Percentiles rank a stretch among this genome's conserved stretches.
These are phyloP conservation scores for Nezara viridula DNA, from an alignment of 2,888 invertebrate species.

Conservation along the genomic window DNA sequence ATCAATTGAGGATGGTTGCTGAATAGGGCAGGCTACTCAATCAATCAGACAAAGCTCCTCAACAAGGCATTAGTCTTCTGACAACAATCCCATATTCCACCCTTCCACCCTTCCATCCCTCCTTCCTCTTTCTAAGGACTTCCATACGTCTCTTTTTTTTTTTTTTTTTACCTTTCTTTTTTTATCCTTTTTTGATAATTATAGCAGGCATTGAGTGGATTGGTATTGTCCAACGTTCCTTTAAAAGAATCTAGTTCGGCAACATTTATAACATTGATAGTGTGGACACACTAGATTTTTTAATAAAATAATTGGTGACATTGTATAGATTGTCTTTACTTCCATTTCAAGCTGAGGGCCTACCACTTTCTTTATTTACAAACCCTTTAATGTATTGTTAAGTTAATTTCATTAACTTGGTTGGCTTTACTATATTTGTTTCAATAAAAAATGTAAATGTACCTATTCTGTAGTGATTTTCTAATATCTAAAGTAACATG, in stretches of 20 bases:
- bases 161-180: background rate
- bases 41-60: slow-evolving; percentile 54
- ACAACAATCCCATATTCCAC: slow-evolving; percentile 25
- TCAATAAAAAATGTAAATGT: too few relatives aligned
- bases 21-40: slow-evolving; percentile 51
- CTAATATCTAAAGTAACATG: too few relatives aligned
- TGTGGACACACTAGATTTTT: too few relatives aligned
- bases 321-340: too few relatives aligned
- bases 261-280: background rate
- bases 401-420: too few relatives aligned
- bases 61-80: slow-evolving; percentile 49
- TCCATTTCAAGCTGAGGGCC: too few relatives aligned
- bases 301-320: too few relatives aligned
- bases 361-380: too few relatives aligned
- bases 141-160: background rate
- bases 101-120: slow-evolving; percentile 23
- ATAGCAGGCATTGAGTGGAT: background rate
- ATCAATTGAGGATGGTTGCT: slow-evolving; percentile 52
- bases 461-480: too few relatives aligned
- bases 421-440: too few relatives aligned
- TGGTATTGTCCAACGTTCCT: background rate
- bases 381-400: too few relatives aligned
- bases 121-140: background rate
- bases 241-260: background rate
- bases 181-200: background rate